Percentiles rank a stretch among this genome's conserved stretches.
phyloP scores from a whole-genome alignment of 2,113 vertebrate genomes.

The Archocentrus centrarchus region DNA sequence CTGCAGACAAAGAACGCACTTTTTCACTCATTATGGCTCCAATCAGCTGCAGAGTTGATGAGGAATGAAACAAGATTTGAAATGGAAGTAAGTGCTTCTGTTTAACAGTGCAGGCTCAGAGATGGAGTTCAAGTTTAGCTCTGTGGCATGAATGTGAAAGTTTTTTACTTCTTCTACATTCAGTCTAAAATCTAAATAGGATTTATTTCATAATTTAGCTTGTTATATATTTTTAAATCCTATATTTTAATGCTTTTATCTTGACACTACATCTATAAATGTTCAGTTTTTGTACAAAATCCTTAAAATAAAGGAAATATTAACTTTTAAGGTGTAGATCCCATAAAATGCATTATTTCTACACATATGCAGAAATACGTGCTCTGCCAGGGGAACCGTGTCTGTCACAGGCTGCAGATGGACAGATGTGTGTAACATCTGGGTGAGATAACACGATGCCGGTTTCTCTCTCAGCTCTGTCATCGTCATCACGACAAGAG shows the following conservation, averaged over 20 bases:
- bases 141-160: not conserved
- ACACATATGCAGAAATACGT: not conserved
- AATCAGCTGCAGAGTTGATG: conserved; percentile 26
- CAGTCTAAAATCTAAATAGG: not conserved
- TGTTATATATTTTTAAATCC: not conserved
- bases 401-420: too few species aligned
- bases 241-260: not conserved
- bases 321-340: not conserved
- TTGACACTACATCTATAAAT: not conserved
- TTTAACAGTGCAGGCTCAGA: not conserved
- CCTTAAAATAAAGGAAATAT: not conserved
- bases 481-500: not conserved
- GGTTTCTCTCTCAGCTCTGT: not conserved
- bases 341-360: too few species aligned
- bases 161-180: not conserved
- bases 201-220: not conserved
- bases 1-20: conserved; percentile 33
- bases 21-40: conserved; percentile 39
- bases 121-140: not conserved
- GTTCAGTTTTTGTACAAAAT: not conserved
- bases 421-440: not conserved
- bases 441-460: not conserved
- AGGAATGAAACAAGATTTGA: conserved; percentile 28
- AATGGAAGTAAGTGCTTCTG: conserved; percentile 31
- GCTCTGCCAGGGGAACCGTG: not conserved